These are phyloP conservation scores for Lithobates pipiens DNA, from an alignment of 2,797 vertebrate species.

Conservation along the genomic window DNA sequence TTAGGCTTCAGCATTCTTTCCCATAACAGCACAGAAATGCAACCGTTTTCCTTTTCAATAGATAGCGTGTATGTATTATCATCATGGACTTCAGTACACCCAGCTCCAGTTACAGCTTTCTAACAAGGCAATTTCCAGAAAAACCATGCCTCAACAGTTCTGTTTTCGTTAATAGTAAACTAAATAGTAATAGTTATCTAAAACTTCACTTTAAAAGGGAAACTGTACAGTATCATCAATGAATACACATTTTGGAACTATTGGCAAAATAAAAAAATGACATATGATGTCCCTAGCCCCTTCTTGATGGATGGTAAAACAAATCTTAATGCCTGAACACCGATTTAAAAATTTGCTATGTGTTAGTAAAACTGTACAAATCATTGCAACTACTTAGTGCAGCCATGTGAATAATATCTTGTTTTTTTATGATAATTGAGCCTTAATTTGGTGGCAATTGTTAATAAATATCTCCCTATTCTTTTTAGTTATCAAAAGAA, in stretches of 20 bases:
- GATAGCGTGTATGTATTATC: background rate
- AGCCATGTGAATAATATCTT: no score
- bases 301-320: no score
- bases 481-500: no score
- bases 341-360: no score
- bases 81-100: background rate
- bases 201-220: background rate
- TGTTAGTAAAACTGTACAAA: no score
- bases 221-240: background rate
- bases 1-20: constrained; percentile 12
- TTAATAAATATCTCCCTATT: no score
- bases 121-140: background rate
- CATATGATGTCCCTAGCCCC: no score
- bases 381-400: no score
- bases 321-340: no score
- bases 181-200: background rate
- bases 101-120: background rate
- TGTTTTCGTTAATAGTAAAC: background rate
- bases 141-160: background rate
- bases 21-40: constrained; percentile 15
- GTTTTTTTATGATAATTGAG: no score
- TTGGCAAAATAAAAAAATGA: no score
- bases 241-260: background rate
- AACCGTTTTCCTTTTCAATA: background rate
- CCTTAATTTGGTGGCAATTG: no score